A percentile compares a stretch with the other conserved stretches of the same genome.
Conservation (phyloP, 2,113 vertebrate species). For the Castor canadensis region DNA sequence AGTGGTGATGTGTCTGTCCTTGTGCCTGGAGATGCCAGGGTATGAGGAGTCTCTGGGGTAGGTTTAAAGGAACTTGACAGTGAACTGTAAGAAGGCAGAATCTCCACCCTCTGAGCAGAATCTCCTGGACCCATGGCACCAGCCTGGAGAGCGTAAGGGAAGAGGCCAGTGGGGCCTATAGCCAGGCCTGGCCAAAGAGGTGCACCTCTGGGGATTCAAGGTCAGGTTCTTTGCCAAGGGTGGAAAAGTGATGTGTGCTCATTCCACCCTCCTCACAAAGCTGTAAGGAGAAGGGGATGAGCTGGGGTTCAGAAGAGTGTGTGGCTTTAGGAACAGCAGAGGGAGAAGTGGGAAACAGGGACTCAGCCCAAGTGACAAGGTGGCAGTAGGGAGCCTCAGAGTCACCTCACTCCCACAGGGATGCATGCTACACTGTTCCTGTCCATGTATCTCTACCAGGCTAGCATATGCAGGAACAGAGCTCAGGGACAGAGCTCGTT, state of each 20-base stretch:
- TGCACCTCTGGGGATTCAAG: not conserved
- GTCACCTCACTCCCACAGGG: not conserved
- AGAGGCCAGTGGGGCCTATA: not conserved
- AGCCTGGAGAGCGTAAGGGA: not conserved
- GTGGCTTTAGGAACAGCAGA: not conserved
- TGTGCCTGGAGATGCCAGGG: not conserved
- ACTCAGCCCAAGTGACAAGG: not conserved
- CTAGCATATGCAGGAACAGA: not conserved
- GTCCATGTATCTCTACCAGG: not conserved
- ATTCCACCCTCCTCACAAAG: not conserved
- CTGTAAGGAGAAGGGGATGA: too few relatives aligned
- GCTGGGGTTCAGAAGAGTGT: not conserved
- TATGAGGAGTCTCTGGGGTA: accelerated
- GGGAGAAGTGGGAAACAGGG: not conserved
- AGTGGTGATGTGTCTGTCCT: not conserved
- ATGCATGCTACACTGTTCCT: accelerated
- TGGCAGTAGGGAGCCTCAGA: not conserved
- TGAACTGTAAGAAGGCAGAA: accelerated
- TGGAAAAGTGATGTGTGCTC: not conserved
- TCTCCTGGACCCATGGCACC: not conserved
- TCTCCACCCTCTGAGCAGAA: not conserved
- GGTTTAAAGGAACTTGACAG: not conserved
- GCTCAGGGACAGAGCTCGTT: not conserved
- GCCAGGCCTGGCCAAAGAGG: not conserved
- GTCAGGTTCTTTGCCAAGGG: not conserved